Base-by-base conservation (phyloP, 2,113 vertebrate genomes). In the Ornithorhynchus anatinus region DNA sequence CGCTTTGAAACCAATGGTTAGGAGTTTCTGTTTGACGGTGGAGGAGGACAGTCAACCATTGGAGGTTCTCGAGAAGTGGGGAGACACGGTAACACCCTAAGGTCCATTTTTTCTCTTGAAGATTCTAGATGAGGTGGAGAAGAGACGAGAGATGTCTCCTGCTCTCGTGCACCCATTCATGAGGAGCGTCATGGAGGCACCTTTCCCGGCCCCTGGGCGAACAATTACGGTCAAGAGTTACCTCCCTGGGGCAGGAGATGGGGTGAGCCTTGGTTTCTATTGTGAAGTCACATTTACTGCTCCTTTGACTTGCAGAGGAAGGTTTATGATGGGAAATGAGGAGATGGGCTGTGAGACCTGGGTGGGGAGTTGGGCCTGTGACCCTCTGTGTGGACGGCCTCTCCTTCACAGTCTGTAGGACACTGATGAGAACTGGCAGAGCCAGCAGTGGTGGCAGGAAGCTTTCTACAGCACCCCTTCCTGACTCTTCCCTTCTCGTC, bases 81-180 rank as follows among this genome's bases (percentile, higher is more conserved):
- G n/a, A n/a, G n/a, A n/a, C n/a, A n/a, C n/a, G n/a, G n/a, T n/a
- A n/a, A n/a, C n/a, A n/a, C n/a, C n/a, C n/a, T n/a, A n/a, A n/a
- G n/a, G n/a, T n/a, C n/a, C 17, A 1, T 0, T 1, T 32, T 12
- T 82, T 6, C 35, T 5, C 39, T n/a, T 63, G 32, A 80, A 99
- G 98, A 96, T 99, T 79, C 83, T 99, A 84, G 98, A 98, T 80
- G 97, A 99, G 90, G 97, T 97, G 71, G 97, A 99, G 89, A 95
- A 96, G 66, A 94, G 98, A 45, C 77, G 98, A 79, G 96, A 97
- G 82, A 95, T 97, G 80, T 97, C 96, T 56, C 94, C 96, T 3
- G 95, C 96, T 1, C 92, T 99, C 2, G 98, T 99, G 22, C 90
- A 96, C 72, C 95, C 97, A 0, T 99, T 99, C 77, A 99, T 99